Evolutionary conservation across 2,113 vertebrate species (phyloP).

Genomic region (Asarcornis scutulata): DNA sequence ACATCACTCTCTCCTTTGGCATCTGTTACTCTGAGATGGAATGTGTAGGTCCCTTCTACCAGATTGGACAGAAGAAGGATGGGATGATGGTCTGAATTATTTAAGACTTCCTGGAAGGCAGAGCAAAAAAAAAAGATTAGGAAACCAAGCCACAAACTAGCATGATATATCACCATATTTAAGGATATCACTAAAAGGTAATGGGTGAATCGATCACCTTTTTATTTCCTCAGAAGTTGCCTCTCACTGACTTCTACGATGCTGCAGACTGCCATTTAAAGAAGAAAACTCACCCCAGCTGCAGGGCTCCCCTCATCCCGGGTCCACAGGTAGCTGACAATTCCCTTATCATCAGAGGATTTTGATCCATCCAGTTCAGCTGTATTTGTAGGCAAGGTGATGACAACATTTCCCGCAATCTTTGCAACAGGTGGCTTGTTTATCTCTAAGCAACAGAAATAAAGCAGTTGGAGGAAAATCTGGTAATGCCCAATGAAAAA

Average conservation of each 20-base stretch:
- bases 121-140: neutral
- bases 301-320: conserved; percentile 92
- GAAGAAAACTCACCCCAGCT: conserved; percentile 86
- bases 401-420: conserved; percentile 82
- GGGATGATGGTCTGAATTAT: conserved; percentile 92
- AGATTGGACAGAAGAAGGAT: conserved; percentile 93
- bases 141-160: neutral
- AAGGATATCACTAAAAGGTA: neutral
- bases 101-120: conserved; percentile 88
- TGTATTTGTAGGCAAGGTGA: conserved; percentile 86
- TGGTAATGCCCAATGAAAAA: neutral
- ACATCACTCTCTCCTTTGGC: conserved; percentile 91
- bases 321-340: conserved; percentile 89
- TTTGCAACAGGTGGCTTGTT: conserved; percentile 89
- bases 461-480: neutral
- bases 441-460: conserved; percentile 80
- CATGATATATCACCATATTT: too few relatives aligned
- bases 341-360: conserved; percentile 93
- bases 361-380: conserved; percentile 89
- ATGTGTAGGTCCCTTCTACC: conserved; percentile 93
- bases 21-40: conserved; percentile 92
- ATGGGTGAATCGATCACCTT: neutral
- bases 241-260: neutral
- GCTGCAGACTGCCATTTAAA: neutral
- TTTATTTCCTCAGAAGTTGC: neutral